phyloP scores from a whole-genome alignment of 35 echinoderm and acorn worm species.

The Ophioderma brevispina region DNA sequence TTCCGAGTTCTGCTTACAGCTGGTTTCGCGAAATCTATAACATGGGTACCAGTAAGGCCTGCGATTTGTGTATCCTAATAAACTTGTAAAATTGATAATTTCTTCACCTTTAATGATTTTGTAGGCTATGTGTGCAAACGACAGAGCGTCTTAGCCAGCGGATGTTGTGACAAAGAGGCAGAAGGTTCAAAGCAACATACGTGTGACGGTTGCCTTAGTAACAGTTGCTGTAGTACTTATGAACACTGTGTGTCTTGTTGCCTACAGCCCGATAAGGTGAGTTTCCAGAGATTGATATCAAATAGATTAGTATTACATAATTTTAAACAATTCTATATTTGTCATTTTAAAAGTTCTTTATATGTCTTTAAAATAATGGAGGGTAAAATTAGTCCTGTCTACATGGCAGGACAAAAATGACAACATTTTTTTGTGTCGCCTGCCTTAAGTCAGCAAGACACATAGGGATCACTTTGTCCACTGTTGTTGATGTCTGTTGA shows the following conservation, averaged over 20 bases:
- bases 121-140: conserved; percentile 81
- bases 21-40: too few species aligned
- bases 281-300: neutral
- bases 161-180: conserved; percentile 67
- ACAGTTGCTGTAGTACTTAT: conserved; percentile 84
- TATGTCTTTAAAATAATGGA: too few species aligned
- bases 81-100: too few species aligned
- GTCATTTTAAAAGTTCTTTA: neutral
- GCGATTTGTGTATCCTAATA: too few species aligned
- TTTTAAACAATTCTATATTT: neutral
- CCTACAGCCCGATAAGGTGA: conserved; percentile 94
- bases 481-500: too few species aligned
- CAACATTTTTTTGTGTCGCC: too few species aligned
- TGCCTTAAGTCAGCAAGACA: too few species aligned
- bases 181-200: conserved; percentile 42
- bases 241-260: conserved; percentile 97
- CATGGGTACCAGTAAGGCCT: too few species aligned
- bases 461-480: too few species aligned
- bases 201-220: conserved; percentile 76
- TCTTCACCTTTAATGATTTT: neutral
- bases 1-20: too few species aligned
- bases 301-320: too few species aligned
- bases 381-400: neutral
- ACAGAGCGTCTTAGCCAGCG: conserved; percentile 61
- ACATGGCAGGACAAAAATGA: too few species aligned